Evolutionary conservation across 1,140 invertebrate genomes (phyloP), one percentile per base, ranked within the genome.

Genomic region (Pemphigus obesinymphae): DNA sequence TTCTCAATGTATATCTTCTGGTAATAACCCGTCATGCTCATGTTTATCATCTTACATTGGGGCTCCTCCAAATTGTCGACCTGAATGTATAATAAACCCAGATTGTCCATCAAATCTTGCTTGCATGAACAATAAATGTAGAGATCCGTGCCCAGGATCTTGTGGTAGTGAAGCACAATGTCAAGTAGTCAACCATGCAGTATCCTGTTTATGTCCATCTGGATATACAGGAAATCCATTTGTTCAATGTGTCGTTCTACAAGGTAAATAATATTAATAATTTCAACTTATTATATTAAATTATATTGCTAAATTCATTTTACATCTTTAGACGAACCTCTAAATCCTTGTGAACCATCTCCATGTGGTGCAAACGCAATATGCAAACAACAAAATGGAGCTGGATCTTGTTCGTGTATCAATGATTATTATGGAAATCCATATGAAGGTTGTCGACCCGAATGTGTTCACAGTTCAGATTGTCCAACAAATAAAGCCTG

Each of bases 151-250:
- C 85, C 91, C 90, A 55, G 93, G 92, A 61, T 91, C 92, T 82
- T 95, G 94, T 86, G 93, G 93, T 5, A 87, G 90, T 45, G 91
- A 93, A 85, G 92, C 93, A 2, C 90, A 94, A 84, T 96, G 94
- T 85, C 88, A 89, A 72, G 91, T 94, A 4, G 90, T 92, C 17
- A 92, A 92, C 84, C 93, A 95, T 85, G 90, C 93, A 61, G 92
- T 93, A 3, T 90, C 91, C 6, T 95, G 94, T 85, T 90, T 90
- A 4, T 95, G 94, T 87, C 86, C 90, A 4, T 88, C 90, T 61
- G 93, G 93, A 34, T 94, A 90, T 86, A 91, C 90, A 3, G 94
- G 94, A 82, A 93, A 95, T 90, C 92, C 93, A 82, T 93, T 91
- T 83, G 88, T 90, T 0, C 89, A 90, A 83, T 93, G 92, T 82